Percentiles rank a stretch among this genome's conserved stretches.
phyloP scores from a whole-genome alignment of 2,113 vertebrate genomes.

The Ginglymostoma cirratum region DNA sequence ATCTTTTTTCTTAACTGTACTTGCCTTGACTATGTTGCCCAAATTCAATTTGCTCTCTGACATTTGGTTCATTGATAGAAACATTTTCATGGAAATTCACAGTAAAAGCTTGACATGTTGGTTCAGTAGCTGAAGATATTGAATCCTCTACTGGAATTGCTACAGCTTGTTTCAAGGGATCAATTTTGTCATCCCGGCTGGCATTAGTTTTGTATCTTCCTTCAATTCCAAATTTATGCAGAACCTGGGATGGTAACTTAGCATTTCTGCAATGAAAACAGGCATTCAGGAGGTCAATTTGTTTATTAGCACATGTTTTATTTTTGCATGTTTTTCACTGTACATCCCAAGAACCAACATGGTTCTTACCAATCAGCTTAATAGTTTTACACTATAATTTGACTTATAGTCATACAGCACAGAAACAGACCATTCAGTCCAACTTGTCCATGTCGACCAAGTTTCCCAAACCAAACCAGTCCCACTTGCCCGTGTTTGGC shows the following conservation, averaged over 20 bases:
- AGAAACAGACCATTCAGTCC: no score
- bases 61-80: neutral
- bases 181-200: neutral
- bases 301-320: neutral
- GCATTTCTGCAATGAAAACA: constrained; percentile 20
- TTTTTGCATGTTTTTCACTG: neutral
- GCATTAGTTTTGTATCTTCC: neutral
- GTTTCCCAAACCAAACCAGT: no score
- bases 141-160: no score
- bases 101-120: neutral
- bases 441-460: no score
- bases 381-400: neutral
- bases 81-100: neutral
- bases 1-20: neutral
- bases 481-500: no score
- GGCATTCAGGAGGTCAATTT: neutral
- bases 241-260: neutral
- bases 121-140: neutral
- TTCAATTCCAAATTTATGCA: neutral
- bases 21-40: neutral
- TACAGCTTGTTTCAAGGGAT: neutral
- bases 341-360: neutral
- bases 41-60: neutral
- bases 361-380: neutral
- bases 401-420: no score